Conservation (phyloP, 1,140 invertebrate genomes). For the Chrysomallon squamiferum region DNA sequence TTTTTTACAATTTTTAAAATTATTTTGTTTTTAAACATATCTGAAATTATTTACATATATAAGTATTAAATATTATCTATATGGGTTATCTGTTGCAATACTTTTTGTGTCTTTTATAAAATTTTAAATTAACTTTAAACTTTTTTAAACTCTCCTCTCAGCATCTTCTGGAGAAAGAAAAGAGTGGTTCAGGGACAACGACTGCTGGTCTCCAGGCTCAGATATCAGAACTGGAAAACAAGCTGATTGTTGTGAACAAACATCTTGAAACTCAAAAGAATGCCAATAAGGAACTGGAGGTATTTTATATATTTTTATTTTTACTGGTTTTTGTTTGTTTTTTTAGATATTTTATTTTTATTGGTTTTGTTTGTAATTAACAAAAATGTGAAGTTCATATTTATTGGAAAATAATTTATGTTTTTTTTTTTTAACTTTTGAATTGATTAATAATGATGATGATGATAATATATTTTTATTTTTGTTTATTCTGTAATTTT, state of each 20-base stretch:
- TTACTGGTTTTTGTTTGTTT: background rate
- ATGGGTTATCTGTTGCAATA: no score
- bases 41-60: no score
- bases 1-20: no score
- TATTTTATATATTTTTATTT: constrained; percentile 5
- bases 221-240: constrained; percentile 35
- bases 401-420: background rate
- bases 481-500: background rate
- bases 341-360: background rate
- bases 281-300: constrained; percentile 45
- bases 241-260: constrained; percentile 39
- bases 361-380: no score
- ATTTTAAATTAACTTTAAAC: no score
- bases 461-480: no score
- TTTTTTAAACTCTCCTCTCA: no score
- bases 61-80: no score
- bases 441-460: no score
- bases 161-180: constrained; percentile 50
- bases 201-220: constrained; percentile 26
- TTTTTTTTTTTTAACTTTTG: no score
- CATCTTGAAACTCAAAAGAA: constrained; percentile 37
- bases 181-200: constrained; percentile 25
- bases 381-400: background rate
- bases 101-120: no score
- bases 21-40: no score